phyloP scores from a whole-genome alignment of 2,113 vertebrate genomes.

The Anhinga anhinga region DNA sequence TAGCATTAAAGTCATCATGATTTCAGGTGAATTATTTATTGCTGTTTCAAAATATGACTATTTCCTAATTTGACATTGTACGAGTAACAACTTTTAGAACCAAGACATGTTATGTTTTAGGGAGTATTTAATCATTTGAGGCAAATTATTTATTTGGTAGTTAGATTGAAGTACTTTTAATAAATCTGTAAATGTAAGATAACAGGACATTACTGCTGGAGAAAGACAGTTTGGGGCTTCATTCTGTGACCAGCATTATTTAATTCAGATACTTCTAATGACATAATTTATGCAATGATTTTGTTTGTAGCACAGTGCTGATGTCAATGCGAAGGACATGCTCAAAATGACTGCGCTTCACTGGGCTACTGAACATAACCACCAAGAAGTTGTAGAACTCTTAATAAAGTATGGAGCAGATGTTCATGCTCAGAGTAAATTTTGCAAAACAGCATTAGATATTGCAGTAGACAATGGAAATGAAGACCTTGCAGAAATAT shows the following conservation, averaged over 20 bases:
- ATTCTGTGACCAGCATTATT: neutral
- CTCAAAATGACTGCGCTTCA: slow-evolving; percentile 91
- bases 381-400: slow-evolving; percentile 85
- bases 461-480: slow-evolving; percentile 86
- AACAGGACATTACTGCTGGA: neutral
- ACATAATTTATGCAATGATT: neutral
- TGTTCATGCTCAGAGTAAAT: slow-evolving; percentile 88
- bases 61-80: neutral
- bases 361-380: slow-evolving; percentile 87
- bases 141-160: neutral
- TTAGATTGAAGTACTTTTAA: neutral
- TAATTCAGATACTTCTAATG: neutral
- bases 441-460: slow-evolving; percentile 87
- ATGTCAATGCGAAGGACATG: slow-evolving; percentile 90
- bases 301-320: slow-evolving; percentile 82
- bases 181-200: neutral
- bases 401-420: slow-evolving; percentile 88
- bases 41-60: neutral
- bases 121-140: neutral
- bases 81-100: neutral
- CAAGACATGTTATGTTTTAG: neutral
- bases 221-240: neutral
- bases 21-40: neutral
- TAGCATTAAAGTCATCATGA: neutral
- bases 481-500: slow-evolving; percentile 85